These are phyloP conservation scores for Diarsia mendica DNA, from an alignment of 2,888 invertebrate species.

Conservation along the genomic window DNA sequence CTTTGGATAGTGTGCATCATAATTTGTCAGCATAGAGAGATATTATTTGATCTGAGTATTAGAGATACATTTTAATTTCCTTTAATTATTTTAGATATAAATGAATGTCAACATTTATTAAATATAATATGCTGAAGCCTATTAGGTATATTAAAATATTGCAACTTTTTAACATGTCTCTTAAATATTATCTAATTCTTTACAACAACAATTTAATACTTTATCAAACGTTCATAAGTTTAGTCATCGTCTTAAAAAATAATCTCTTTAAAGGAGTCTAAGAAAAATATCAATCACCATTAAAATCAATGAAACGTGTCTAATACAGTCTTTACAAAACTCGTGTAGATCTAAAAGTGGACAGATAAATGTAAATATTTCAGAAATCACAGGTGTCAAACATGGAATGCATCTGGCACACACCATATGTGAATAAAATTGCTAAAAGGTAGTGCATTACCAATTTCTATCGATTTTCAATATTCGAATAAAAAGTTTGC, in stretches of 20 bases:
- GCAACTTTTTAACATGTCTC: slow-evolving; percentile 20
- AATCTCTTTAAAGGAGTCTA: slow-evolving; percentile 46
- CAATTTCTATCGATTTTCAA: slow-evolving; percentile 7
- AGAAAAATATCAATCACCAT: slow-evolving; percentile 39
- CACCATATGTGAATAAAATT: slow-evolving; percentile 17
- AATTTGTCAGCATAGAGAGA: neutral
- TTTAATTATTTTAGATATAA: neutral
- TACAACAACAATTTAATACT: slow-evolving; percentile 50
- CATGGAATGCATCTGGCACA: slow-evolving; percentile 22
- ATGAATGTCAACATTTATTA: slow-evolving; percentile 14
- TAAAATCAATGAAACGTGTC: slow-evolving; percentile 24
- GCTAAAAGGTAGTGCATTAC: slow-evolving; percentile 21
- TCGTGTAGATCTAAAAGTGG: slow-evolving; percentile 46
- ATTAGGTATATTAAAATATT: slow-evolving; percentile 30
- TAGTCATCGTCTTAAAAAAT: slow-evolving; percentile 52
- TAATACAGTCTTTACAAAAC: slow-evolving; percentile 51
- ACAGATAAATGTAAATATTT: slow-evolving; percentile 48
- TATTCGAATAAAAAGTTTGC: slow-evolving; percentile 14
- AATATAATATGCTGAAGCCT: slow-evolving; percentile 12
- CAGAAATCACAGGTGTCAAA: slow-evolving; percentile 39
- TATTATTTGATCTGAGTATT: no score
- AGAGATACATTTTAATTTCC: neutral
- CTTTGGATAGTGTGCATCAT: slow-evolving; percentile 27
- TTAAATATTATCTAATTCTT: slow-evolving; percentile 30
- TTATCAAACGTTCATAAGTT: slow-evolving; percentile 52